phyloP scores from a whole-genome alignment of 2,113 vertebrate genomes.

The Istiophorus platypterus region DNA sequence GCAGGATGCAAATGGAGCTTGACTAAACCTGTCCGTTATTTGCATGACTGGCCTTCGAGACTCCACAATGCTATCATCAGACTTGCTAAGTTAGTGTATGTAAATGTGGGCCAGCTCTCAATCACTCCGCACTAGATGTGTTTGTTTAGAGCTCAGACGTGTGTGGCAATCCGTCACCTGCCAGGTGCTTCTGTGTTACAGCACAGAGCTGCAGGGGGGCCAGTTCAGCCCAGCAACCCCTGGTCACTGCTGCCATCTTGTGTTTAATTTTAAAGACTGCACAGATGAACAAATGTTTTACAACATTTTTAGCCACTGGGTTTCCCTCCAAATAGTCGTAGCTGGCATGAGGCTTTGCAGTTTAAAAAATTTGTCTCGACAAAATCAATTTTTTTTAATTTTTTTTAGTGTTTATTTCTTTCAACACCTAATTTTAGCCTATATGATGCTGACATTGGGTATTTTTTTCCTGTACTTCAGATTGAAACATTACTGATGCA shows the following conservation, averaged over 20 bases:
- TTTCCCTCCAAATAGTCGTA: background rate
- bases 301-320: background rate
- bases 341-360: background rate
- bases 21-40: conserved; percentile 61
- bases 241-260: conserved; percentile 71
- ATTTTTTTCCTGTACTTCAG: too few species aligned
- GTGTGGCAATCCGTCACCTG: conserved; percentile 19
- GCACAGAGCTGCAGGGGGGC: background rate
- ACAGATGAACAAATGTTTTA: background rate
- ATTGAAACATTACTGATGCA: too few species aligned
- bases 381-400: too few species aligned
- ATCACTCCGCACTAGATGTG: conserved; percentile 47
- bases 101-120: conserved; percentile 48
- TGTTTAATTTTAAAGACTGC: conserved; percentile 24
- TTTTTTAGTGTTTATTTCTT: background rate
- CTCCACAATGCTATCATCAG: conserved; percentile 42
- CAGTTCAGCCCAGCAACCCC: background rate
- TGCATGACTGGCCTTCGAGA: conserved; percentile 61
- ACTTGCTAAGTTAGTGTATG: conserved; percentile 42
- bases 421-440: background rate
- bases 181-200: conserved; percentile 16
- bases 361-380: background rate
- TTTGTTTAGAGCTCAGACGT: conserved; percentile 55
- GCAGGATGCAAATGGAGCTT: conserved; percentile 70
- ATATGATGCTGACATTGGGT: too few species aligned